Conservation (phyloP, 35 echinoderm and acorn worm genomes). For the Nesometra sesokonis region DNA sequence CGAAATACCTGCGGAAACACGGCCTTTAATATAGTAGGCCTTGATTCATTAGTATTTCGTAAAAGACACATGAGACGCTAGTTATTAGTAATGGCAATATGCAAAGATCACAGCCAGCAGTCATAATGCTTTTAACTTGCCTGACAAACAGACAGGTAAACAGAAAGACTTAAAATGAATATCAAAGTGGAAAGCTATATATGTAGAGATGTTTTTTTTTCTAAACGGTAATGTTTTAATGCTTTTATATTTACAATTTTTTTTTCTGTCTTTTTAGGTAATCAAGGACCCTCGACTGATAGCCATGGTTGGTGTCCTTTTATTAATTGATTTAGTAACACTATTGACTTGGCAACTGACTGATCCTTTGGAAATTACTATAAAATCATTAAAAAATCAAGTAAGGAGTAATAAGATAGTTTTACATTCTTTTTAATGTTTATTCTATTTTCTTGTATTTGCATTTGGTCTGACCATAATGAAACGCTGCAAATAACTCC, state of each 20-base stretch:
- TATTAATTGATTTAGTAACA: slow-evolving; percentile 67
- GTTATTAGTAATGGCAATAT: no score
- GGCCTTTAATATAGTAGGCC: no score
- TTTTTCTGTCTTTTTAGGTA: slow-evolving; percentile 39
- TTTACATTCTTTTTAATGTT: no score
- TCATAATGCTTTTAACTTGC: no score
- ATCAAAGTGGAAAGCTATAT: neutral
- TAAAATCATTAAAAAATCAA: slow-evolving; percentile 29
- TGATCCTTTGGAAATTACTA: slow-evolving; percentile 27
- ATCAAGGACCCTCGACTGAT: slow-evolving; percentile 92
- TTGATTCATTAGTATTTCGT: no score
- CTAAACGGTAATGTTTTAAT: neutral
- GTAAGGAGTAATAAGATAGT: slow-evolving; percentile 26
- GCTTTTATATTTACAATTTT: neutral
- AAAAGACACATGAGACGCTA: no score
- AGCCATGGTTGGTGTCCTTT: slow-evolving; percentile 80
- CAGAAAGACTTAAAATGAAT: neutral
- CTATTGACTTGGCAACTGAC: slow-evolving; percentile 67
- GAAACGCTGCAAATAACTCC: no score
- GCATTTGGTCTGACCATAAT: no score
- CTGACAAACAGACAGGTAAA: neutral
- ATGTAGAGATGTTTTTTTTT: neutral
- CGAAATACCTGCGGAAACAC: no score
- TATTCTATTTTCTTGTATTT: no score
- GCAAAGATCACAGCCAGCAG: no score